Conservation (phyloP, 2,113 vertebrate genomes). For the Mastomys coucha region DNA sequence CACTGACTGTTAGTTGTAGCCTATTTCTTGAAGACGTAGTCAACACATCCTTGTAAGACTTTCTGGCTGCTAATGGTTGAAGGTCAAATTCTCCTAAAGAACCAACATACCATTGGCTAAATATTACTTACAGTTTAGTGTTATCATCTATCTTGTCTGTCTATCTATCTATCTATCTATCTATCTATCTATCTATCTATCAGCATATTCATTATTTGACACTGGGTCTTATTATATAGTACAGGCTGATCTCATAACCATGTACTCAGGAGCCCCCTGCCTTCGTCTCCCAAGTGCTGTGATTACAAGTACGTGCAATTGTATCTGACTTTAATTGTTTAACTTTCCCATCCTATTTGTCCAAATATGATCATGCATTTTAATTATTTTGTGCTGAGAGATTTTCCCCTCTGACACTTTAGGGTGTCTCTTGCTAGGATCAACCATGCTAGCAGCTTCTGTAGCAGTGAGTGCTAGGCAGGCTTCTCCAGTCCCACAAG, state of each 20-base stretch:
- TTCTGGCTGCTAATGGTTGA: neutral
- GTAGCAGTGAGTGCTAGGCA: no score
- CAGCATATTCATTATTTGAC: neutral
- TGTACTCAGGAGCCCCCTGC: neutral
- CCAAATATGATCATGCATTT: neutral
- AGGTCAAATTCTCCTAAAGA: neutral
- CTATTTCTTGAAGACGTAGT: neutral
- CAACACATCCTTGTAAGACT: neutral
- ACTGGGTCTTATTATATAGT: neutral
- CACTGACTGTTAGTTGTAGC: neutral
- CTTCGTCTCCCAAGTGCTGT: neutral
- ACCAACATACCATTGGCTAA: neutral
- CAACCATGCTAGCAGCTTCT: neutral
- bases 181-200: neutral
- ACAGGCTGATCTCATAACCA: no score
- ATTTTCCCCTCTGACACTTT: neutral
- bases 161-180: neutral
- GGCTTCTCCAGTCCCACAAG: neutral
- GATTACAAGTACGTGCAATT: neutral
- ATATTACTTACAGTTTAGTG: neutral
- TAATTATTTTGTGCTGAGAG: conserved; percentile 12
- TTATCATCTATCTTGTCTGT: neutral
- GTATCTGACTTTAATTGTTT: neutral
- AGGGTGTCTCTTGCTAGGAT: neutral
- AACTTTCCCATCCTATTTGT: neutral